Evolutionary conservation across 2,888 invertebrate genomes (phyloP).

Genomic region (Macrophya alboannulata): DNA sequence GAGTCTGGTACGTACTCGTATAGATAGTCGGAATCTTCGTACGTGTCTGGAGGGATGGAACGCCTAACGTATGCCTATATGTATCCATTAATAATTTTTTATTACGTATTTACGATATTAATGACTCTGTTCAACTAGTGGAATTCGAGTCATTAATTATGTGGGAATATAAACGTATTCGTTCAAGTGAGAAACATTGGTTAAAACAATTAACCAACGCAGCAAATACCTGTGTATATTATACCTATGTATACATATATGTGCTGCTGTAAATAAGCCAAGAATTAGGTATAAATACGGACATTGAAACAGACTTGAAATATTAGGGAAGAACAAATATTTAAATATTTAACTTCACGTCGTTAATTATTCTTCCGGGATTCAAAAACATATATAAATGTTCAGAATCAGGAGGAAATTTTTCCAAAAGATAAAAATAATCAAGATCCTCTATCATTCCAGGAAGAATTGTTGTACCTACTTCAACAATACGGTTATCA

Average conservation of each 20-base stretch:
- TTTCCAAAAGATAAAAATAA: background rate
- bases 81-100: conserved; percentile 33
- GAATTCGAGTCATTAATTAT: conserved; percentile 46
- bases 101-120: conserved; percentile 45
- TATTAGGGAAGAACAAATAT: conserved; percentile 1
- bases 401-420: background rate
- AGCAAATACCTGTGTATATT: background rate
- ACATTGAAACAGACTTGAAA: conserved; percentile 1
- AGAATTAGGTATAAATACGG: background rate
- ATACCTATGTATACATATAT: too few relatives aligned
- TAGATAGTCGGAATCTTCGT: background rate
- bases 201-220: conserved; percentile 35
- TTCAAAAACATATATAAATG: background rate
- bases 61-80: background rate
- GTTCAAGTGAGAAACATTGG: conserved; percentile 15
- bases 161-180: conserved; percentile 3
- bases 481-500: background rate
- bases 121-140: conserved; percentile 42
- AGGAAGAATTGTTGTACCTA: background rate
- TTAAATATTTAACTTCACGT: background rate
- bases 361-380: conserved; percentile 6
- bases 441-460: background rate
- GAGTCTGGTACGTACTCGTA: background rate
- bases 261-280: background rate
- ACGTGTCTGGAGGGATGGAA: conserved; percentile 1